A percentile compares a stretch with the other conserved stretches of the same genome.
These are phyloP conservation scores for Cinclus mexicanus DNA, from an alignment of 2,113 vertebrate species.

Conservation along the genomic window DNA sequence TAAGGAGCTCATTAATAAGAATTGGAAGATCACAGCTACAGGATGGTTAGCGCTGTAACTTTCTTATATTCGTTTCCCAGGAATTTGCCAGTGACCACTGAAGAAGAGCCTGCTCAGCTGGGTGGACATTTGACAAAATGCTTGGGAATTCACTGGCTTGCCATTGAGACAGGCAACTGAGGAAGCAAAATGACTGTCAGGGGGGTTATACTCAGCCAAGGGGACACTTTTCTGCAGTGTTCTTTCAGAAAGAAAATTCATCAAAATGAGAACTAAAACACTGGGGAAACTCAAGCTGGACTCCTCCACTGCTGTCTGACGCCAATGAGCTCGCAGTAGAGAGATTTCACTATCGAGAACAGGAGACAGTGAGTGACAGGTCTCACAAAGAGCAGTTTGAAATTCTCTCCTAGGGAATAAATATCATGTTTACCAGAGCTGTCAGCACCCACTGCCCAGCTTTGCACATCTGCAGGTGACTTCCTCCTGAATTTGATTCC, in stretches of 20 bases:
- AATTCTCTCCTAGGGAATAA: slow-evolving; percentile 29
- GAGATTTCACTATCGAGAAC: neutral
- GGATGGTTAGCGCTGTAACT: neutral
- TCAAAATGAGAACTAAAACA: neutral
- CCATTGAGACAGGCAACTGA: neutral
- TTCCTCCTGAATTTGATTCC: neutral
- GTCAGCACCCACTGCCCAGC: slow-evolving; percentile 23
- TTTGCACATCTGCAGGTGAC: neutral
- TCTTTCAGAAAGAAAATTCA: neutral
- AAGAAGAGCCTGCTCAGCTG: neutral
- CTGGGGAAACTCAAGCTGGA: neutral
- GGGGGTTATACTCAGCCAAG: neutral
- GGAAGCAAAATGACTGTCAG: neutral
- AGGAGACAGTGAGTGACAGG: slow-evolving; percentile 3
- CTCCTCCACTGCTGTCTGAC: neutral
- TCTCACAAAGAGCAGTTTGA: neutral
- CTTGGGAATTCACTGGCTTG: neutral
- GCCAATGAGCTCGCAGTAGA: neutral
- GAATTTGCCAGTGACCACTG: neutral
- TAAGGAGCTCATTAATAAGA: neutral
- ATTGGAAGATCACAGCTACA: neutral
- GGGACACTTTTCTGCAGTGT: neutral
- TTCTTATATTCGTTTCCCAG: neutral
- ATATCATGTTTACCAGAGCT: slow-evolving; percentile 10
- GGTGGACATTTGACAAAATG: neutral